Percentiles rank a stretch among this genome's conserved stretches.
Conservation (phyloP, 2,797 vertebrate genomes). For the Micrastur ruficollis region DNA sequence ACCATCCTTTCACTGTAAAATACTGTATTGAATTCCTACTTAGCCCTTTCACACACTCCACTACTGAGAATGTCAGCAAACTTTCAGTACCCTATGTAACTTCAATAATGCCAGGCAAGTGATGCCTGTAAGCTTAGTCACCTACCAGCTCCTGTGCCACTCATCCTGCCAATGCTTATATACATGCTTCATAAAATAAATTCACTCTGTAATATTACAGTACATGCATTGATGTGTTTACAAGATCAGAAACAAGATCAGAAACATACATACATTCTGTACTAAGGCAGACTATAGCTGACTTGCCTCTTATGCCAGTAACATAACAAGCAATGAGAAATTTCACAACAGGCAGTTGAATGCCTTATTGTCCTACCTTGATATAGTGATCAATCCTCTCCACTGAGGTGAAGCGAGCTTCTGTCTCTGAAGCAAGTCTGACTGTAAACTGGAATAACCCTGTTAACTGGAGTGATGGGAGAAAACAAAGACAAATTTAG, state of each 20-base stretch:
- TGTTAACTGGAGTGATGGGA: slow-evolving; percentile 78
- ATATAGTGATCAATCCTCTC: slow-evolving; percentile 92
- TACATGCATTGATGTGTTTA: not conserved
- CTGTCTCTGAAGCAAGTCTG: slow-evolving; percentile 89
- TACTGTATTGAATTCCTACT: not conserved
- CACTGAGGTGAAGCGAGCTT: slow-evolving; percentile 92
- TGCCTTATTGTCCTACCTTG: slow-evolving; percentile 75
- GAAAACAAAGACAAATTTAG: not conserved
- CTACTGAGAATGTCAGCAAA: not conserved
- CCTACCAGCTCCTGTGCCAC: not conserved
- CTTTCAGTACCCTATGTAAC: not conserved
- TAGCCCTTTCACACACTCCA: not conserved
- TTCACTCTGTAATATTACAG: not conserved
- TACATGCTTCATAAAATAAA: not conserved
- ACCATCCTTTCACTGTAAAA: not conserved
- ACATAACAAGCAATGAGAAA: not conserved
- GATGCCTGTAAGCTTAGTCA: not conserved
- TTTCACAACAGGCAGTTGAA: not conserved
- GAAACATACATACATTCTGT: not conserved
- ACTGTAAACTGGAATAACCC: slow-evolving; percentile 95
- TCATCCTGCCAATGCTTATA: not conserved
- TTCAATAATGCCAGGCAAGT: not conserved
- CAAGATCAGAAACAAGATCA: not conserved
- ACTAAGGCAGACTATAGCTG: not conserved
- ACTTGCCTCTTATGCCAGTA: not conserved